Percentiles rank a stretch among this genome's conserved stretches.
Evolutionary conservation across 2,113 vertebrate species (phyloP).

Genomic region (Stigmatopora nigra): DNA sequence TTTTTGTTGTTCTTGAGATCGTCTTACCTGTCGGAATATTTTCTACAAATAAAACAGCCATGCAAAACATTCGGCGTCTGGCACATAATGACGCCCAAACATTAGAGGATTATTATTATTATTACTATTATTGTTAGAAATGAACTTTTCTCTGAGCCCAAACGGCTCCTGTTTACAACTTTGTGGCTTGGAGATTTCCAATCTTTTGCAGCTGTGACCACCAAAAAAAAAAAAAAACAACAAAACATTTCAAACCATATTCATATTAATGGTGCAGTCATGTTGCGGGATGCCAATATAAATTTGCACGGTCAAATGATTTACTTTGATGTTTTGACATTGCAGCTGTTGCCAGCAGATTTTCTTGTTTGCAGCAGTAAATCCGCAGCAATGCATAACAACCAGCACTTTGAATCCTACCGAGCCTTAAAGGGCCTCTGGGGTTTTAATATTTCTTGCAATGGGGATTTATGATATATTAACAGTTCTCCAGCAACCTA

Average conservation of each 20-base stretch:
- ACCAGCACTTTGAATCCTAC: background rate
- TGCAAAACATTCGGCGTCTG: conserved; percentile 37
- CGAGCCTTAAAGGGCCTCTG: background rate
- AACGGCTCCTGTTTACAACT: background rate
- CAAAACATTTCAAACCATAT: background rate
- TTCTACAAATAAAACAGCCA: conserved; percentile 65
- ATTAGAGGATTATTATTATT: background rate
- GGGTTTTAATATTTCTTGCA: background rate
- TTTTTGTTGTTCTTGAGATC: conserved; percentile 62
- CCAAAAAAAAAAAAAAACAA: conserved; percentile 5
- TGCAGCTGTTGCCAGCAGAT: background rate
- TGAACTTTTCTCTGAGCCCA: background rate
- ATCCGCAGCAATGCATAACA: background rate
- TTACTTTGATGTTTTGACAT: background rate
- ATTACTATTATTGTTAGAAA: background rate
- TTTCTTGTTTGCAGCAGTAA: conserved; percentile 10
- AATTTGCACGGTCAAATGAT: conserved; percentile 9
- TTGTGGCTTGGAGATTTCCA: conserved; percentile 9
- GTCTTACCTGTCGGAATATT: conserved; percentile 49
- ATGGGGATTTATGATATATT: background rate
- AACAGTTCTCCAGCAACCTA: background rate
- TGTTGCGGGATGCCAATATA: background rate
- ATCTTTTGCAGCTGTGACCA: conserved; percentile 12
- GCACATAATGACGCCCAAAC: background rate
- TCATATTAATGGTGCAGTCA: background rate